phyloP scores from a whole-genome alignment of 2,113 vertebrate species.

The pig (Sus scrofa) region DNA sequence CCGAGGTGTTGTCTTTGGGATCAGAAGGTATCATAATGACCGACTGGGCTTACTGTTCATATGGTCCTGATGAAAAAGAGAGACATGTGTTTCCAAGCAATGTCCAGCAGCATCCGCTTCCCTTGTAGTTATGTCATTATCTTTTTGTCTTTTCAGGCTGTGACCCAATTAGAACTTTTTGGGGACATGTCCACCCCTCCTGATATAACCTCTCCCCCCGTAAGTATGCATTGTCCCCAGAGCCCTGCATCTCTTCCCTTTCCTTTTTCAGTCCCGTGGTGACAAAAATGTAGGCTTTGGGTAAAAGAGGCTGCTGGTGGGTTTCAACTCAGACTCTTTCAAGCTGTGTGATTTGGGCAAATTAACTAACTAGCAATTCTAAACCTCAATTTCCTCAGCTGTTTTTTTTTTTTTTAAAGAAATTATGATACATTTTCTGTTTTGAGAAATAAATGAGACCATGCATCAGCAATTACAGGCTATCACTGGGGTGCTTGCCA shows the following conservation, averaged over 20 bases:
- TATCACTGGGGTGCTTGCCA: neutral
- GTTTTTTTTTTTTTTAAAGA: neutral
- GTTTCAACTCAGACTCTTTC: neutral
- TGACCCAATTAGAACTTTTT: slow-evolving; percentile 99
- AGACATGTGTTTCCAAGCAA: neutral
- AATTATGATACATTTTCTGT: neutral
- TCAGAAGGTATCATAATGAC: neutral
- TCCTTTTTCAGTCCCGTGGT: neutral
- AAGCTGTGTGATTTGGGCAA: neutral
- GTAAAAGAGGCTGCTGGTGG: neutral
- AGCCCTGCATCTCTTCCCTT: neutral
- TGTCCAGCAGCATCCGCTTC: neutral
- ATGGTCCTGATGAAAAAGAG: neutral
- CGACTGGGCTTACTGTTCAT: neutral
- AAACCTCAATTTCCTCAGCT: neutral
- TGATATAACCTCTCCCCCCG: slow-evolving; percentile 98
- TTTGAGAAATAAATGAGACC: slow-evolving; percentile 9
- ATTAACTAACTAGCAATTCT: neutral
- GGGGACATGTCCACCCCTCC: slow-evolving; percentile 99
- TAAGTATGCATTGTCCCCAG: slow-evolving; percentile 87
- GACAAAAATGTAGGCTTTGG: neutral
- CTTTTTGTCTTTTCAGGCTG: slow-evolving; percentile 92
- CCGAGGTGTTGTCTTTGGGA: neutral
- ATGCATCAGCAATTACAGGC: neutral
- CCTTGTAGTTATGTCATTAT: slow-evolving; percentile 42